Evolutionary conservation across 1,140 invertebrate species (phyloP).

Genomic region (Drosophila parvula): DNA sequence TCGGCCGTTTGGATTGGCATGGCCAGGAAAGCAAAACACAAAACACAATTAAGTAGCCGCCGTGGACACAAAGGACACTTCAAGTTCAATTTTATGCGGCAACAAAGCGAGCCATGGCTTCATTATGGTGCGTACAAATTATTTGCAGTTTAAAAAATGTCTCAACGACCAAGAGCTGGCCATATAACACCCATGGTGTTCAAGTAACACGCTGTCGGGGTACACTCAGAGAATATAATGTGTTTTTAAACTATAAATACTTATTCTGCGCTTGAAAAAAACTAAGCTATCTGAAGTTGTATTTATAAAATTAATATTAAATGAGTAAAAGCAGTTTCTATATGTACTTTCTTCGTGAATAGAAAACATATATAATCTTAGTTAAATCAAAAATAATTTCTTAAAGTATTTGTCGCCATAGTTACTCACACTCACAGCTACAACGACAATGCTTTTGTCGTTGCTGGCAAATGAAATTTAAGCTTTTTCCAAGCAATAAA

Average conservation of each 20-base stretch:
- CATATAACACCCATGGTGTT: conserved; percentile 59
- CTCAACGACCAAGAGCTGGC: conserved; percentile 59
- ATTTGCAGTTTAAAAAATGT: conserved; percentile 71
- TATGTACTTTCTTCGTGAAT: no score
- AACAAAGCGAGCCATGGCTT: conserved; percentile 59
- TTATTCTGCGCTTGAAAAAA: not conserved
- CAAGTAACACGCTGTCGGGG: conserved; percentile 21
- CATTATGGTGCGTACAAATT: conserved; percentile 71
- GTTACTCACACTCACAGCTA: conserved; percentile 53
- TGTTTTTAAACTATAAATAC: not conserved
- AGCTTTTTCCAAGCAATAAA: conserved; percentile 82
- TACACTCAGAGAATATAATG: not conserved
- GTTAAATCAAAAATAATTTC: not conserved
- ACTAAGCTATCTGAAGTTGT: no score
- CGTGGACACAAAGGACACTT: conserved; percentile 65
- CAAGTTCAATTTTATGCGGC: conserved; percentile 59
- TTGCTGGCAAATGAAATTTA: conserved; percentile 81
- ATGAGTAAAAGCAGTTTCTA: not conserved
- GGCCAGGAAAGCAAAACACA: conserved; percentile 39
- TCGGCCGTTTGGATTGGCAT: conserved; percentile 32
- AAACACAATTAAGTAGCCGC: conserved; percentile 62
- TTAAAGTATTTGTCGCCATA: conserved; percentile 36
- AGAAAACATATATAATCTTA: not conserved
- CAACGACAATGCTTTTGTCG: conserved; percentile 68
- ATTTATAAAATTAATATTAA: not conserved